These are phyloP conservation scores for Heterohyrax brucei DNA, from an alignment of 2,797 vertebrate species.

Conservation along the genomic window DNA sequence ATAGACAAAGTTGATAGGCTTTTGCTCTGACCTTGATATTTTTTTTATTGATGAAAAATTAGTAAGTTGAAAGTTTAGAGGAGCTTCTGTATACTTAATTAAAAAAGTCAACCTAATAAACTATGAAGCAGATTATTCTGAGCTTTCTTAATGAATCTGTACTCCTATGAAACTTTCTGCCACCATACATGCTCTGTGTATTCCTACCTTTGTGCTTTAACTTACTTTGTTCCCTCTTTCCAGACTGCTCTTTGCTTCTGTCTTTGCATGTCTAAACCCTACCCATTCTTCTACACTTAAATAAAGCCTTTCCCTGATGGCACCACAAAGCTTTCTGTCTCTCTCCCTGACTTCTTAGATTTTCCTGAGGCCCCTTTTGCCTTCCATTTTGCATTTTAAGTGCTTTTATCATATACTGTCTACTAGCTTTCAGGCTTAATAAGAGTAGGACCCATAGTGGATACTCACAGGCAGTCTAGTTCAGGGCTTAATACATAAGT, in stretches of 20 bases:
- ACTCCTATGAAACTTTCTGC: neutral
- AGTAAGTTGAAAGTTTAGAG: neutral
- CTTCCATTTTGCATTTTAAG: neutral
- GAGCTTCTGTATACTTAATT: neutral
- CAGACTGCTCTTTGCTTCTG: neutral
- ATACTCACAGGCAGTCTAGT: neutral
- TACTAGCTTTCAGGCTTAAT: neutral
- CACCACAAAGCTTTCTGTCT: neutral
- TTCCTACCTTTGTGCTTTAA: neutral
- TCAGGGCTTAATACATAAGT: neutral
- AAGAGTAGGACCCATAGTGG: neutral
- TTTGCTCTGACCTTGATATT: neutral
- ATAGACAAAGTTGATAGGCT: neutral
- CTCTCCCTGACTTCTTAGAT: neutral
- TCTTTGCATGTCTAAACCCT: neutral
- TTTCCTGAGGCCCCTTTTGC: neutral
- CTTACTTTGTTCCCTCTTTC: neutral
- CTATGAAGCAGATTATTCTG: neutral
- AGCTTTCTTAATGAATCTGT: neutral
- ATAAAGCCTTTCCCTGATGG: neutral
- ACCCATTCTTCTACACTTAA: neutral
- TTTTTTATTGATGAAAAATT: neutral
- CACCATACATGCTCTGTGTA: neutral
- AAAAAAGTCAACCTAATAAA: neutral
- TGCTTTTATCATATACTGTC: neutral